These are phyloP conservation scores for Aplocera efformata DNA, from an alignment of 2,888 invertebrate species.

Conservation along the genomic window DNA sequence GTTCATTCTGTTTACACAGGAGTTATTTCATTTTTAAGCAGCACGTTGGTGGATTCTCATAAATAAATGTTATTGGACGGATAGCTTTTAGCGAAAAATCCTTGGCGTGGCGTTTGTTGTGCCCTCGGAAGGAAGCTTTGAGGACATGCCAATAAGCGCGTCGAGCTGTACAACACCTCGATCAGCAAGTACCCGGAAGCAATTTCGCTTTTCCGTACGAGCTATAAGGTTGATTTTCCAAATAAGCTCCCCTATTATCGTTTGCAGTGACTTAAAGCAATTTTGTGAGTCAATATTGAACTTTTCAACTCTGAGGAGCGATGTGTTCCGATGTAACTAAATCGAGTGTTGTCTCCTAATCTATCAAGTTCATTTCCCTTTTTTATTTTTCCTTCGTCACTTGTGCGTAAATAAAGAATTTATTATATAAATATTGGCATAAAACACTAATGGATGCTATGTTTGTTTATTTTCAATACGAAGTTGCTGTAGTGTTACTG, in stretches of 20 bases:
- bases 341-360: slow-evolving; percentile 38
- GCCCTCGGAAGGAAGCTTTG: slow-evolving; percentile 64
- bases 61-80: slow-evolving; percentile 39
- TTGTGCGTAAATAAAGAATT: slow-evolving; percentile 23
- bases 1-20: slow-evolving; percentile 5
- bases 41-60: slow-evolving; percentile 18
- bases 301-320: slow-evolving; percentile 65
- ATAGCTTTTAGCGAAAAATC: slow-evolving; percentile 54
- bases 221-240: slow-evolving; percentile 64
- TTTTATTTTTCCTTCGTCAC: slow-evolving; percentile 28
- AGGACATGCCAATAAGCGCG: slow-evolving; percentile 73
- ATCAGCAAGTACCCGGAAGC: slow-evolving; percentile 46
- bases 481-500: neutral
- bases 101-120: slow-evolving; percentile 31
- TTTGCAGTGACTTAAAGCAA: slow-evolving; percentile 72
- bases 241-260: slow-evolving; percentile 61
- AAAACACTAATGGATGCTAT: slow-evolving; percentile 11
- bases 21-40: slow-evolving; percentile 6
- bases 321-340: slow-evolving; percentile 64
- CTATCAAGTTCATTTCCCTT: slow-evolving; percentile 31
- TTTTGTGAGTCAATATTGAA: slow-evolving; percentile 76
- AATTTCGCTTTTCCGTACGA: slow-evolving; percentile 51
- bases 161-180: slow-evolving; percentile 65
- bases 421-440: slow-evolving; percentile 20
- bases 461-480: slow-evolving; percentile 8